These are phyloP conservation scores for Cheilosia variabilis DNA, from an alignment of 2,888 invertebrate genomes.

Conservation along the genomic window DNA sequence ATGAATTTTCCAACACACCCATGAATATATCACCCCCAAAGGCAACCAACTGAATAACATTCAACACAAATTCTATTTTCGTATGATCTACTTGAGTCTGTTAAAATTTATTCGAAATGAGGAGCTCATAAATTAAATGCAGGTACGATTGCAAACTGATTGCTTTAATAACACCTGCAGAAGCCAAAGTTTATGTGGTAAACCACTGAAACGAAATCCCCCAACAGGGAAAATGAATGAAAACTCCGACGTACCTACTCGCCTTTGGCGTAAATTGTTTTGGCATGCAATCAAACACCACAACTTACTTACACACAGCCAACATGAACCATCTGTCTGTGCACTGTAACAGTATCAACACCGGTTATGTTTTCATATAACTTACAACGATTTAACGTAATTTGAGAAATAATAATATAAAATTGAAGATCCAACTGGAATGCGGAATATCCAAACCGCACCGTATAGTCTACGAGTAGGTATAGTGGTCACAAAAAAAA, in stretches of 20 bases:
- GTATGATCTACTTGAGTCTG: neutral
- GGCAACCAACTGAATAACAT: no score
- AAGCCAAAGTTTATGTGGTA: constrained; percentile 65
- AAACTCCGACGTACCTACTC: constrained; percentile 38
- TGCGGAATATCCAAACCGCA: constrained; percentile 60
- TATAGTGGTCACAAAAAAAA: neutral
- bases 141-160: constrained; percentile 63
- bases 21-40: no score
- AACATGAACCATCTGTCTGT: constrained; percentile 47
- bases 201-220: constrained; percentile 53
- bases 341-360: constrained; percentile 53
- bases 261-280: constrained; percentile 62
- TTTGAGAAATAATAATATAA: constrained; percentile 74
- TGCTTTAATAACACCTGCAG: constrained; percentile 73
- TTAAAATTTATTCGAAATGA: constrained; percentile 47
- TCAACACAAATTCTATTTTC: neutral
- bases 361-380: constrained; percentile 72
- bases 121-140: constrained; percentile 70
- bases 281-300: constrained; percentile 72
- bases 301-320: constrained; percentile 45
- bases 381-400: constrained; percentile 75
- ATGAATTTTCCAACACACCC: no score
- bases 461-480: neutral
- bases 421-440: constrained; percentile 71
- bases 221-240: constrained; percentile 39